A percentile compares a stretch with the other conserved stretches of the same genome.
Conservation (phyloP, 2,113 vertebrate species). For the Sander lucioperca region DNA sequence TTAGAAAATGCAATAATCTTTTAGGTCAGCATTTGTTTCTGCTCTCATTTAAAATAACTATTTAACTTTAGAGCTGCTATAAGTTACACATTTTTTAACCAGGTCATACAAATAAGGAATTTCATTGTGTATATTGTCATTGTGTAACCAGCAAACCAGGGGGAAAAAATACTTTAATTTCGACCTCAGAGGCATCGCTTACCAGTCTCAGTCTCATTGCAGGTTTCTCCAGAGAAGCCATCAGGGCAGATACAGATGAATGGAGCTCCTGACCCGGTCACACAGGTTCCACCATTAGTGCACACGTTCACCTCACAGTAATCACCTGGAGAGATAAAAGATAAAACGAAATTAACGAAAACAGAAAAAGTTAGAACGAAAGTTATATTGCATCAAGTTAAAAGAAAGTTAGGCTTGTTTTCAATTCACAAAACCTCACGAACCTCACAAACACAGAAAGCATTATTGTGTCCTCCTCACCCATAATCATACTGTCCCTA, state of each 20-base stretch:
- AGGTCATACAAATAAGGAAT: not conserved
- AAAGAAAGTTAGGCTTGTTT: not conserved
- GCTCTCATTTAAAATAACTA: not conserved
- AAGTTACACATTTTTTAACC: not conserved
- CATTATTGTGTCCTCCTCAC: not conserved
- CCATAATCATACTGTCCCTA: not conserved
- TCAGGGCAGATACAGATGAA: slow-evolving; percentile 93
- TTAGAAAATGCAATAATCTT: not conserved
- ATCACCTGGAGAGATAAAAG: slow-evolving; percentile 83
- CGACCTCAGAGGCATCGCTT: not conserved
- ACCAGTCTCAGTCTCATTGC: slow-evolving; percentile 93
- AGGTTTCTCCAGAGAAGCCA: slow-evolving; percentile 90
- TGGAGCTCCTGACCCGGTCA: slow-evolving; percentile 79
- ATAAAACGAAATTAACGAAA: not conserved
- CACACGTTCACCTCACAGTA: slow-evolving; percentile 89
- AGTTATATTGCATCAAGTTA: too few relatives aligned
- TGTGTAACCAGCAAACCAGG: not conserved
- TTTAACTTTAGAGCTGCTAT: not conserved
- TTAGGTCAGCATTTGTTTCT: not conserved
- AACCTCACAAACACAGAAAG: not conserved
- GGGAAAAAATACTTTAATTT: not conserved
- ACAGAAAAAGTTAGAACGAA: too few relatives aligned
- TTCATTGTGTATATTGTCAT: not conserved
- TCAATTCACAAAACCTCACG: not conserved
- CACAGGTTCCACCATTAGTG: slow-evolving; percentile 92